A percentile compares a stretch with the other conserved stretches of the same genome.
Evolutionary conservation across 2,113 vertebrate species (phyloP).

Genomic region (Isichthys henryi): DNA sequence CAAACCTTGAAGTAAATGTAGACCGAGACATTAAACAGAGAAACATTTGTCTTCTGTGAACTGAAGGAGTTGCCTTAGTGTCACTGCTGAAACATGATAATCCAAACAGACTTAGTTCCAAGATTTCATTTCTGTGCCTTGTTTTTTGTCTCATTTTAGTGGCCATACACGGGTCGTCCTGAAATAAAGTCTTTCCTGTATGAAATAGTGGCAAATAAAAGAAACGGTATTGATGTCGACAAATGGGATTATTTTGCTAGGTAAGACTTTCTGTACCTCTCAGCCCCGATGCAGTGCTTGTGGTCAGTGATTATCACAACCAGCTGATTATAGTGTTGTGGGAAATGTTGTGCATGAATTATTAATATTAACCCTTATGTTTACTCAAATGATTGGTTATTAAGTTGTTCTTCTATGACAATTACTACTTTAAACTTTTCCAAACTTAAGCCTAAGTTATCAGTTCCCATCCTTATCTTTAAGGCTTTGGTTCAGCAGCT

Average conservation of each 20-base stretch:
- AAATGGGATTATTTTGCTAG: constrained; percentile 98
- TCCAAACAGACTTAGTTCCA: not conserved
- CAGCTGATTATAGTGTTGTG: not conserved
- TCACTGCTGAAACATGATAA: not conserved
- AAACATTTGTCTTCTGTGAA: not conserved
- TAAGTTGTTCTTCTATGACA: not conserved
- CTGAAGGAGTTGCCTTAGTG: not conserved
- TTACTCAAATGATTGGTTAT: not conserved
- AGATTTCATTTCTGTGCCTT: not conserved
- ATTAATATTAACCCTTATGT: not conserved
- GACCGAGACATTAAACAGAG: not conserved
- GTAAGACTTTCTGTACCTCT: constrained; percentile 44
- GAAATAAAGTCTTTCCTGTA: constrained; percentile 87
- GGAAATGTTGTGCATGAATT: not conserved
- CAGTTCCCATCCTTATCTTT: not conserved
- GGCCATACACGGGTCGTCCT: constrained; percentile 73
- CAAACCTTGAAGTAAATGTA: not conserved
- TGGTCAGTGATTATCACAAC: not conserved
- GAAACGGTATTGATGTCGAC: constrained; percentile 89
- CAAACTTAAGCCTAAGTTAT: not conserved
- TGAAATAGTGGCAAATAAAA: constrained; percentile 90
- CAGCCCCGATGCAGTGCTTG: not conserved
- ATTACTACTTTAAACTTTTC: not conserved
- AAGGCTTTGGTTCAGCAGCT: not conserved
- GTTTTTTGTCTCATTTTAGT: constrained; percentile 50